A percentile compares a stretch with the other conserved stretches of the same genome.
Evolutionary conservation across 2,888 invertebrate species (phyloP).

Genomic region (Rotaria socialis): DNA sequence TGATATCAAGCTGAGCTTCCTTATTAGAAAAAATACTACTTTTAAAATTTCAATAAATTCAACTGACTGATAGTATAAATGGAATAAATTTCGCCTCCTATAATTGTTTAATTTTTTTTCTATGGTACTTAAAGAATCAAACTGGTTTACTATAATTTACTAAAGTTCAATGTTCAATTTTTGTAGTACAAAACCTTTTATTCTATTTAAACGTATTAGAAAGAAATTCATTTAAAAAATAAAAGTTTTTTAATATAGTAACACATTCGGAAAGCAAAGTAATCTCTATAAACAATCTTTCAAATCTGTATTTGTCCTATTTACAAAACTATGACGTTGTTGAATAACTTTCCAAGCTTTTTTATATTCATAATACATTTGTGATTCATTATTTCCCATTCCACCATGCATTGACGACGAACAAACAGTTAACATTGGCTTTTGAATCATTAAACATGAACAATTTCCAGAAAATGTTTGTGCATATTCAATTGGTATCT

Average conservation of each 20-base stretch:
- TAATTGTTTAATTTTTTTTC: too few species aligned
- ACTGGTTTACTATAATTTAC: too few species aligned
- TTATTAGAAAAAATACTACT: too few species aligned
- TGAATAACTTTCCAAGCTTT: neutral
- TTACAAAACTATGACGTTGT: neutral
- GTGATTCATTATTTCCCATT: neutral
- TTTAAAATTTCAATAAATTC: too few species aligned
- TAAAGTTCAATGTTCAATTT: too few species aligned
- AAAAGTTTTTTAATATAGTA: neutral
- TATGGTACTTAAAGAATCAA: too few species aligned
- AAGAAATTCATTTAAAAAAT: too few species aligned
- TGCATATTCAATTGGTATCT: neutral
- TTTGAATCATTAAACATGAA: neutral
- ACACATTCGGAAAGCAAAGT: neutral
- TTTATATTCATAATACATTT: neutral
- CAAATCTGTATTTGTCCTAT: neutral
- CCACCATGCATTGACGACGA: neutral
- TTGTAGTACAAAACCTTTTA: too few species aligned
- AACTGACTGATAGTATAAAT: too few species aligned
- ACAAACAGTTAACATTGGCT: conserved; percentile 27
- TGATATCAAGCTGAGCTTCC: too few species aligned
- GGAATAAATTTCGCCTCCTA: too few species aligned
- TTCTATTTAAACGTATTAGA: too few species aligned
- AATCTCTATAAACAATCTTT: neutral
- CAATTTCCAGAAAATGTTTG: neutral